phyloP scores from a whole-genome alignment of 2,797 vertebrate species.

The Loriculus beryllinus region DNA sequence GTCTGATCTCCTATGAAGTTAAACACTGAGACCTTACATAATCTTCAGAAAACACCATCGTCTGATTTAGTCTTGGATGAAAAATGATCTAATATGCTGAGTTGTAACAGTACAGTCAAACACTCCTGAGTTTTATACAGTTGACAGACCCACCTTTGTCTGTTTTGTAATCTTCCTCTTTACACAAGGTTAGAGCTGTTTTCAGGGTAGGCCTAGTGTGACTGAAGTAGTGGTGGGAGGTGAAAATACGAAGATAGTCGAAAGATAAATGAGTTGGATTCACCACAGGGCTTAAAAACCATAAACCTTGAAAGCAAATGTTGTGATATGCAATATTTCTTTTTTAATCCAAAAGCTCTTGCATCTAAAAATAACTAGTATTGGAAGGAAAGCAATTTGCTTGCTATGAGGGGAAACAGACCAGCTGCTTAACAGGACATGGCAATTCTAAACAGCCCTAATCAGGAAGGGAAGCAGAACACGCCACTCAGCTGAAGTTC shows the following conservation, averaged over 20 bases:
- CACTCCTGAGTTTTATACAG: not conserved
- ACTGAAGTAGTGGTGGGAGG: not conserved
- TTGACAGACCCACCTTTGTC: not conserved
- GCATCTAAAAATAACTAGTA: conserved; percentile 42
- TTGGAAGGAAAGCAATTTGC: conserved; percentile 51
- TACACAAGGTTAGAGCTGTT: not conserved
- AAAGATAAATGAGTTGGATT: not conserved
- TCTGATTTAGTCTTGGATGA: not conserved
- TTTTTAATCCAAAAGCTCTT: not conserved
- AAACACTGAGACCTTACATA: not conserved
- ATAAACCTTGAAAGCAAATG: not conserved
- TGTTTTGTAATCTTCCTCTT: not conserved
- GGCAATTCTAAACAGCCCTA: conserved; percentile 55
- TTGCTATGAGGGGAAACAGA: conserved; percentile 35
- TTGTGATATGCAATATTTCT: not conserved
- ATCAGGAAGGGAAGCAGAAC: conserved; percentile 49
- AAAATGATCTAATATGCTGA: not conserved
- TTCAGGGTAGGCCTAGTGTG: not conserved
- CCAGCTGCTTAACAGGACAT: conserved; percentile 59
- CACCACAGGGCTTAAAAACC: not conserved
- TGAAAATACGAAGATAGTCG: not conserved
- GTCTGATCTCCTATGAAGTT: not conserved
- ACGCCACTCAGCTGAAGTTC: conserved; percentile 38
- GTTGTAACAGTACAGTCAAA: not conserved
- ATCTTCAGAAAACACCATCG: not conserved